Evolutionary conservation across 2,888 invertebrate species (phyloP), one percentile per base, ranked within the genome.

Genomic region (Odontocerum albicorne): DNA sequence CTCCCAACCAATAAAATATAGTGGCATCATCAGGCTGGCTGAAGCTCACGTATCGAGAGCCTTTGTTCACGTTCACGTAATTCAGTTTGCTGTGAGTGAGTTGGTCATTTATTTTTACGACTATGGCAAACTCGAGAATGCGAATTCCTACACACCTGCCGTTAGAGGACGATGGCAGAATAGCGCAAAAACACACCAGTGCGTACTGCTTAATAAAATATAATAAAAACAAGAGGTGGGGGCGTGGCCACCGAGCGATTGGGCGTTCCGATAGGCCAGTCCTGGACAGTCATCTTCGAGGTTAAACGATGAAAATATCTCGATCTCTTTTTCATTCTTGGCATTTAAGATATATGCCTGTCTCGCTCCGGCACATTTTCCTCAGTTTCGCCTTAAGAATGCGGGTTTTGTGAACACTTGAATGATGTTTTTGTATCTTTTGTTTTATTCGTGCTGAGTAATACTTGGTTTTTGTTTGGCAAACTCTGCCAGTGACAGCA

Each of bases 361-460:
- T 56, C 56, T 50, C 55, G 21, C 36, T 57, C 56, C 15, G 20
- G 21, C 45, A 17, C 50, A 35, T 31, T 46, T 54, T 45, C 53
- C 16, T 33, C 20, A 17, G 47, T 36, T 33, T 52, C 52, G 46
- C 53, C 13, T 43, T 39, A 22, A 42, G 49, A 42, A 35, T 31
- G 42, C 36, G 51, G 35, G 49, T 33, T 31, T 51, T 32, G 55
- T 21, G 47, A 49, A 43, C 49, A 44, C 40, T 45, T 15, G 39
- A 54, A 49, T 46, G 50, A 51, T 51, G 55, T 58, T 57, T 54
- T 55, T 57, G 47, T 55, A 38, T 60, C 60, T 55, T 59, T 59
- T 59, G 57, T 60, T 60, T 60, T 60, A 57, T 57, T 57, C 52
- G 42, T 46, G 55, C 59, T 40, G 56, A 56, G 56, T 59, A 58